Evolutionary conservation across 2,888 invertebrate species (phyloP), one percentile per base, ranked within the genome.

Genomic region (Agrenia bidenticulata): DNA sequence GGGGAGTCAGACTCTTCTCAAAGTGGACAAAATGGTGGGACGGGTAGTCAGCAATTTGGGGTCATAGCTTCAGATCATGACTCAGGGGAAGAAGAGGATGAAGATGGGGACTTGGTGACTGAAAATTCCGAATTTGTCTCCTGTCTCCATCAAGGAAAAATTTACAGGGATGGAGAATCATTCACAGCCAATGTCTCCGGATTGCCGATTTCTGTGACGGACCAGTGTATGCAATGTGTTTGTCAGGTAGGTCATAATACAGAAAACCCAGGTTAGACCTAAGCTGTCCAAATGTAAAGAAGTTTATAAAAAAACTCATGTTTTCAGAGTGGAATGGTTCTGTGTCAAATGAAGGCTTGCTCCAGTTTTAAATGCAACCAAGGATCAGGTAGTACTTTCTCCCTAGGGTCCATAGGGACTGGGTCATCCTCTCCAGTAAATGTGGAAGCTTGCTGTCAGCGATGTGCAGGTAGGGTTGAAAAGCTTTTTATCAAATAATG

Each of bases 161-260:
- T 77, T 55, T 80, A 79, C 75, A 75, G 78, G 49, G 78, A 81
- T 70, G 79, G 80, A 15, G 79, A 80, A 53, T 75, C 77, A 17
- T 81, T 81, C 73, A 77, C 80, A 2, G 80, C 80, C 26, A 80
- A 80, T 75, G 75, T 77, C 17, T 79, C 80, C 1, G 79, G 79
- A 5, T 74, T 81, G 32, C 77, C 77, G 42, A 73, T 73, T 61
- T 68, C 70, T 1, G 78, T 77, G 23, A 73, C 72, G 9, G 78
- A 79, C 67, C 81, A 81, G 69, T 81, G 81, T 67, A 80, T 81
- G 64, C 79, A 80, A 61, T 81, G 81, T 66, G 75, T 77, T 15
- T 81, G 81, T 64, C 77, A 79, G 77, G 81, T 81, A 74, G 76
- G 77, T 37, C 11, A n/a, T n/a, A n/a, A n/a, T n/a, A n/a, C n/a